Evolutionary conservation across 1,140 invertebrate genomes (phyloP), one percentile per base, ranked within the genome.

Genomic region (Conopomorpha cramerella): DNA sequence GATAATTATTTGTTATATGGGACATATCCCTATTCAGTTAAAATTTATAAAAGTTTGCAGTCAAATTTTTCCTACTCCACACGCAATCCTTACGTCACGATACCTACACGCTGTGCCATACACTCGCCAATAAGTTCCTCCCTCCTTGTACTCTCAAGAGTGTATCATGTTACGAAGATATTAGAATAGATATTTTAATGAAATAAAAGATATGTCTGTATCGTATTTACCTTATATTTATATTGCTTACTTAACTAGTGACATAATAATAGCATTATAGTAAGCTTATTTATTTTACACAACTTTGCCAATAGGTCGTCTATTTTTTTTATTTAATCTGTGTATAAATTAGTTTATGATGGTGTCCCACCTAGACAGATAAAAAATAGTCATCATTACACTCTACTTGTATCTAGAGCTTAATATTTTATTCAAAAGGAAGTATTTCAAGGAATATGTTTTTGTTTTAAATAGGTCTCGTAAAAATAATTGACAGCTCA

Each of bases 251-350:
- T 62, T 74, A 74, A 74, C 70, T 74, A 74, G 70, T 74, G 70
- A 74, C 70, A 66, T 68, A 65, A 70, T 68, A 71, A 64, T 70
- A 74, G 66, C 64, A 74, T 71, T 70, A 74, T 65, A 60, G 55
- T 74, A 74, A 74, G 65, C 70, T 74, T 74, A 74, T 71, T 71
- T 74, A 73, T 68, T 70, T 74, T 74, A 74, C 70, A 74, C 70
- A 74, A 70, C 63, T 72, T 72, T 63, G 65, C 70, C 66, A 64
- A 74, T 74, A 74, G 63, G 61, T 74, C 62, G 66, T 62, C 63
- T 63, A 65, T 70, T 70, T 74, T 65, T 38, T 54, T 53, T 57
- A 56, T 71, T 71, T 57, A 70, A 57, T 70, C 58, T 71, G 65
- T 71, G 66, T 74, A 74, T 74, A 74, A 74, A 74, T 74, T 72